A percentile compares a stretch with the other conserved stretches of the same genome.
These are phyloP conservation scores for Dromiciops gliroides DNA, from an alignment of 2,113 vertebrate genomes.

Conservation along the genomic window DNA sequence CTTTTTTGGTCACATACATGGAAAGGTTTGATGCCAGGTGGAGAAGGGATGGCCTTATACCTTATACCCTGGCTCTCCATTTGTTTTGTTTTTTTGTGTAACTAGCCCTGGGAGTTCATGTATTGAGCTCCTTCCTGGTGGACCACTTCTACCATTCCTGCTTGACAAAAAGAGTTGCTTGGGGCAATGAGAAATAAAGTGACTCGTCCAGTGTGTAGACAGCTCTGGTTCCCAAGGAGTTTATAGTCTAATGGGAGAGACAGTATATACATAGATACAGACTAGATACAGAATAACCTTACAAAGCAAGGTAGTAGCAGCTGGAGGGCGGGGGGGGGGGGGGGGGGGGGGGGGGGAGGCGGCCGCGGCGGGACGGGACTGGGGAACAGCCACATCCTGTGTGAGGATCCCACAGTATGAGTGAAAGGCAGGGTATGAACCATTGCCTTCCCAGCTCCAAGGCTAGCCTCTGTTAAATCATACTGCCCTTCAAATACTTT, in stretches of 20 bases:
- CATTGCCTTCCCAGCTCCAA: no score
- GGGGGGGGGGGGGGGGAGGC: no score
- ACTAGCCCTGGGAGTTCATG: neutral
- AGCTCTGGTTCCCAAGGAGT: neutral
- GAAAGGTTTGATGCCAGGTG: neutral
- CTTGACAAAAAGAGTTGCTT: neutral
- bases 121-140: neutral
- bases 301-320: neutral
- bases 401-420: neutral
- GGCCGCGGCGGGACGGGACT: no score
- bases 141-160: neutral
- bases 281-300: neutral
- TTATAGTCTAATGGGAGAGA: neutral
- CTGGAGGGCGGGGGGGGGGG: no score
- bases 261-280: neutral
- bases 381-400: neutral
- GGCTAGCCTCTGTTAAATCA: neutral
- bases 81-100: neutral
- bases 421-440: neutral
- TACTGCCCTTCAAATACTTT: neutral
- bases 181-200: neutral
- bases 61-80: neutral
- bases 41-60: neutral
- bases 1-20: neutral
- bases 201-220: neutral